Percentiles rank a stretch among this genome's conserved stretches.
phyloP scores from a whole-genome alignment of 2,797 vertebrate genomes.

The Taenioides sp. region DNA sequence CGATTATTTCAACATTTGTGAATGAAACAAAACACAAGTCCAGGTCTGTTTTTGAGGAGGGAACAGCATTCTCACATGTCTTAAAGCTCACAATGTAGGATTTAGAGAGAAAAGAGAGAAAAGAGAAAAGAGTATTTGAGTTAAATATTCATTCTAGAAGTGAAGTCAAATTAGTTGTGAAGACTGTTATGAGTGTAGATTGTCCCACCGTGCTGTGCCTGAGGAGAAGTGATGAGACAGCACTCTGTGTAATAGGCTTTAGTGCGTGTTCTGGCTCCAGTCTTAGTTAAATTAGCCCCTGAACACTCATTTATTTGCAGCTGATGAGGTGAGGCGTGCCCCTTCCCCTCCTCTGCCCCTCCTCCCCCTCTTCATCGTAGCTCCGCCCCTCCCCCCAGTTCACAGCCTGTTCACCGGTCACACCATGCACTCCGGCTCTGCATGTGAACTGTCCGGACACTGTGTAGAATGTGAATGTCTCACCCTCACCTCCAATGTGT shows the following conservation, averaged over 20 bases:
- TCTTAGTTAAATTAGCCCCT: slow-evolving; percentile 74
- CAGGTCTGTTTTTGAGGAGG: no score
- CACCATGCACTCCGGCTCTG: slow-evolving; percentile 32
- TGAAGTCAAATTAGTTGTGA: neutral
- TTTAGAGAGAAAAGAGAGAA: no score
- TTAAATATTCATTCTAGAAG: neutral
- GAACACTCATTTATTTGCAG: slow-evolving; percentile 69
- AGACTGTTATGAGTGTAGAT: slow-evolving; percentile 22
- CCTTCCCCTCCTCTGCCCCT: neutral
- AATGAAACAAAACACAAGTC: no score
- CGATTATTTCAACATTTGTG: no score
- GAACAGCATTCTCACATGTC: no score
- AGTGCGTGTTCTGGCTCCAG: slow-evolving; percentile 67
- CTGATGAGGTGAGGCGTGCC: slow-evolving; percentile 49
- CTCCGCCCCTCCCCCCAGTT: no score
- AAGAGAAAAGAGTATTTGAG: no score
- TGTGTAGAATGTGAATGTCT: slow-evolving; percentile 48
- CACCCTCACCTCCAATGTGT: neutral
- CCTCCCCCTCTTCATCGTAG: slow-evolving; percentile 35
- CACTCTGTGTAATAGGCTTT: slow-evolving; percentile 72
- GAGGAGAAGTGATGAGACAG: slow-evolving; percentile 62
- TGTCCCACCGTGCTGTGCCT: slow-evolving; percentile 14
- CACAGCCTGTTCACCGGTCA: no score
- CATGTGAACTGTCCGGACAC: slow-evolving; percentile 42
- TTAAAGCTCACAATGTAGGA: no score